Evolutionary conservation across 2,888 invertebrate genomes (phyloP).

Genomic region (Phania funesta): DNA sequence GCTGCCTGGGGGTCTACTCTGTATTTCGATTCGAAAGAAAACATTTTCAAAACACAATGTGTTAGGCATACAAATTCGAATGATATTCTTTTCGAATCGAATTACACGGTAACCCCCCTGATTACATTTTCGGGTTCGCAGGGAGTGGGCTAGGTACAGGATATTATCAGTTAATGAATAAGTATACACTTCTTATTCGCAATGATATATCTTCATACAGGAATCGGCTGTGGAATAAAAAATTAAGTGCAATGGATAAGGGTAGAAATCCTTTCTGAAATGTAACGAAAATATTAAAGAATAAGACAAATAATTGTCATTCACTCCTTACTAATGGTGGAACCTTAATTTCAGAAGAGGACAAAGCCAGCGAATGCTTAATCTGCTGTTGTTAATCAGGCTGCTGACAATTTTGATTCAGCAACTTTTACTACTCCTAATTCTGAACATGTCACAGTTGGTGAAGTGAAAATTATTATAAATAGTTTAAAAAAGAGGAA

Average conservation of each 20-base stretch:
- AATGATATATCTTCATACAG: neutral
- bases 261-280: neutral
- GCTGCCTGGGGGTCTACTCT: neutral
- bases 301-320: neutral
- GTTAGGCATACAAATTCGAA: too few relatives aligned
- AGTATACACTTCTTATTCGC: neutral
- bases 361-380: too few relatives aligned
- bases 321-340: neutral
- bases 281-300: neutral
- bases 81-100: too few relatives aligned
- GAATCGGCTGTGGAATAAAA: neutral
- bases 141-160: neutral
- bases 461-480: neutral
- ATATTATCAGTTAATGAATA: neutral
- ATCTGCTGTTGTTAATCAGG: too few relatives aligned
- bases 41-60: too few relatives aligned
- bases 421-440: neutral
- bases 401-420: neutral
- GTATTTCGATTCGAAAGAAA: neutral
- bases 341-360: neutral
- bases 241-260: neutral
- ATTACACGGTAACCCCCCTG: too few relatives aligned
- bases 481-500: neutral
- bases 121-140: too few relatives aligned
- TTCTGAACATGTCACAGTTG: neutral